These are phyloP conservation scores for Asarcornis scutulata DNA, from an alignment of 2,113 vertebrate genomes.

Conservation along the genomic window DNA sequence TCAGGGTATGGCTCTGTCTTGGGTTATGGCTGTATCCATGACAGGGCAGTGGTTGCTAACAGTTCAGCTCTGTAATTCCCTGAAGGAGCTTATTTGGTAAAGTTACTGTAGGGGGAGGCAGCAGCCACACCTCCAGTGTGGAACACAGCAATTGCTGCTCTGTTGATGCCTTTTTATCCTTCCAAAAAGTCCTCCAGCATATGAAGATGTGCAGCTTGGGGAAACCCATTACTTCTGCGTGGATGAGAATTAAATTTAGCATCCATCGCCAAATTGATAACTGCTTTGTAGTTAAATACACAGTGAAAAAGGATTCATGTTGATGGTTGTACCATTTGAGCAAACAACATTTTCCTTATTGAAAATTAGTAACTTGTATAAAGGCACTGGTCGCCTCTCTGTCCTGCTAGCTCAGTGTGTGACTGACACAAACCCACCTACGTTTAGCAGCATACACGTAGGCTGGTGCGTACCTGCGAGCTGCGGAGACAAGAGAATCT, in stretches of 20 bases:
- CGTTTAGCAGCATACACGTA: rapidly evolving
- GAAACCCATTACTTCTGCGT: neutral
- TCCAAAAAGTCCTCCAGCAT: neutral
- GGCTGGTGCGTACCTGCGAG: neutral
- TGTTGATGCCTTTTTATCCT: neutral
- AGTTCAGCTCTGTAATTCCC: neutral
- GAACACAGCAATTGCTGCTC: rapidly evolving
- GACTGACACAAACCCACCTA: neutral
- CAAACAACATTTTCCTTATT: neutral
- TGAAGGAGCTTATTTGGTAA: neutral
- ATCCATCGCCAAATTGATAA: neutral
- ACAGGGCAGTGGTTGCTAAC: neutral
- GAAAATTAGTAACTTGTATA: neutral
- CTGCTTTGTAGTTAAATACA: neutral
- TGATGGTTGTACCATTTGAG: neutral
- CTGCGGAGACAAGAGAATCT: neutral
- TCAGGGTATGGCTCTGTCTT: neutral
- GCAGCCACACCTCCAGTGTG: neutral
- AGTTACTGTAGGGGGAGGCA: neutral
- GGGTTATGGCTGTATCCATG: neutral
- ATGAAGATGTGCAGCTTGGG: neutral
- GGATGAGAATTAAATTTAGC: neutral
- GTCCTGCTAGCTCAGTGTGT: neutral
- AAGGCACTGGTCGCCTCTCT: too few species aligned
- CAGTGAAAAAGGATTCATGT: neutral